Evolutionary conservation across 2,797 vertebrate species (phyloP).

Genomic region (Taeniopygia guttata): DNA sequence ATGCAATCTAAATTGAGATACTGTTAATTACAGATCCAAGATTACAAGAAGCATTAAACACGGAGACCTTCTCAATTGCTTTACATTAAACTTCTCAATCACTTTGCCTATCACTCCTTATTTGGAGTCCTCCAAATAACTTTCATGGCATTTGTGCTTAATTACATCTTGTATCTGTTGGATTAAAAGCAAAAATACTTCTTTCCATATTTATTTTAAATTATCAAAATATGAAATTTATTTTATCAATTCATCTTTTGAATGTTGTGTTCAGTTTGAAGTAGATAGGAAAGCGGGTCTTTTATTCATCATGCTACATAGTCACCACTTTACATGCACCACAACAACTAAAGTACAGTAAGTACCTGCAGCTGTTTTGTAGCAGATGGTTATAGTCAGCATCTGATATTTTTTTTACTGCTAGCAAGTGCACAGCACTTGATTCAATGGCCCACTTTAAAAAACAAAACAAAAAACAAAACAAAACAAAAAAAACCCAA

Average conservation of each 20-base stretch:
- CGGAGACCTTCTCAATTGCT: background rate
- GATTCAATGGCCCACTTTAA: background rate
- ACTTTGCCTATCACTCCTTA: background rate
- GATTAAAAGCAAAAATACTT: background rate
- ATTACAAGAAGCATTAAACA: background rate
- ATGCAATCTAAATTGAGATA: background rate
- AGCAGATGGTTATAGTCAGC: slow-evolving; percentile 51
- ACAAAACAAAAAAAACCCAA: fast-evolving
- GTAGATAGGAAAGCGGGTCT: background rate
- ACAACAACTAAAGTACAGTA: slow-evolving; percentile 19
- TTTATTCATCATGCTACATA: background rate
- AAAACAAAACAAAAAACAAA: background rate
- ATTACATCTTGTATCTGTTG: background rate
- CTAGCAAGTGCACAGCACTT: background rate
- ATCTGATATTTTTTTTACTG: background rate
- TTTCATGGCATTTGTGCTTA: background rate
- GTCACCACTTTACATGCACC: background rate
- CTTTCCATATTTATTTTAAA: background rate
- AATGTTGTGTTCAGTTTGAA: background rate
- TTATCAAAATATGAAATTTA: background rate
- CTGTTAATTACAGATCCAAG: background rate
- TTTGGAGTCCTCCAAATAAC: background rate
- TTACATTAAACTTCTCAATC: background rate
- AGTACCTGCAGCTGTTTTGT: slow-evolving; percentile 50
- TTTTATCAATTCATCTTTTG: background rate